A percentile compares a stretch with the other conserved stretches of the same genome.
Evolutionary conservation across 2,888 invertebrate genomes (phyloP).

Genomic region (Xestia rhomboidea): DNA sequence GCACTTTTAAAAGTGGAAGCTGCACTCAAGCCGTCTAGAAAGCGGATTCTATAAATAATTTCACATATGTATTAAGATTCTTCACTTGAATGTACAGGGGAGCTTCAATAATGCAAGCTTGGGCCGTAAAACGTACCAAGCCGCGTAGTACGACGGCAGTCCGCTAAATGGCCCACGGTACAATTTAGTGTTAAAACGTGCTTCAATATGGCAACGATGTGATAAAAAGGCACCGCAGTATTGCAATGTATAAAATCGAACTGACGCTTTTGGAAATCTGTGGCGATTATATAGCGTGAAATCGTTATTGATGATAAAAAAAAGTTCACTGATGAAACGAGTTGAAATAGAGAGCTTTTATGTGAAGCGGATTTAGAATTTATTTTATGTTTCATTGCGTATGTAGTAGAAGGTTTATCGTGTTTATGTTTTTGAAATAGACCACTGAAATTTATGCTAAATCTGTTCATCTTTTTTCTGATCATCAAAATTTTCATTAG

Average conservation of each 20-base stretch:
- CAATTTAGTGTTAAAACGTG: constrained; percentile 86
- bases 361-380: constrained; percentile 14
- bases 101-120: constrained; percentile 84
- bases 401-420: background rate
- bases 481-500: background rate
- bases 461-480: background rate
- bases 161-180: constrained; percentile 86
- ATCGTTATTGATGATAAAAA: constrained; percentile 58
- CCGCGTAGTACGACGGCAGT: constrained; percentile 75
- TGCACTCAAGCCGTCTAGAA: constrained; percentile 59
- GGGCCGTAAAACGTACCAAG: constrained; percentile 82
- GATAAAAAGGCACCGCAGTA: constrained; percentile 81
- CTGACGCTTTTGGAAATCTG: constrained; percentile 63
- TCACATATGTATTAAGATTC: constrained; percentile 78
- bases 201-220: constrained; percentile 84
- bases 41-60: constrained; percentile 76
- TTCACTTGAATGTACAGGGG: constrained; percentile 75
- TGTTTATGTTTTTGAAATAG: background rate
- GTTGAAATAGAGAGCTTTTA: constrained; percentile 38
- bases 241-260: constrained; percentile 74
- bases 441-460: background rate
- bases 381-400: constrained; percentile 27
- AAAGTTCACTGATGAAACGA: constrained; percentile 34
- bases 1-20: constrained; percentile 32
- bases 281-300: constrained; percentile 60